Evolutionary conservation across 2,797 vertebrate species (phyloP), one percentile per base, ranked within the genome.

Genomic region (Hemibagrus guttatus): DNA sequence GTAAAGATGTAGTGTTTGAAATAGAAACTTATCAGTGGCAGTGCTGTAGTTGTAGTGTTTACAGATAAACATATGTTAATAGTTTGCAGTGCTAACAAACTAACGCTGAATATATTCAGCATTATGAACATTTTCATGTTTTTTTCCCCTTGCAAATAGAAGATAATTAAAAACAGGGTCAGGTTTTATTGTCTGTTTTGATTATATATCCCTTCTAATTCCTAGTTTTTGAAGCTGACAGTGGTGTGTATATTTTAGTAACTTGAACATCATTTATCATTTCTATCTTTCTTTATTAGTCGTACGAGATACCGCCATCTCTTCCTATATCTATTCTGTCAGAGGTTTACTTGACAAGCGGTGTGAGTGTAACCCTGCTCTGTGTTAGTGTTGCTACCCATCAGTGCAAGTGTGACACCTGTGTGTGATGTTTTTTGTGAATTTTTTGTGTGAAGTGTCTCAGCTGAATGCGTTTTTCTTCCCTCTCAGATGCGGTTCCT

Each of bases 41-140:
- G 46, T 56, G 54, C 69, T 85, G 46, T 84, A 86, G 71, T 17
- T 87, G 86, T 68, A 54, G 28, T 85, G 83, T 81, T 88, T 85
- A 88, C 79, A 46, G 84, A 85, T 84, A 83, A 76, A 35, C 64
- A 5, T 85, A 87, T 72, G 61, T n/a, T 79, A 89, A 86, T 75
- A 59, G 59, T 80, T 85, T 68, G 79, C 79, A 75, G 85, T 88
- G 76, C 83, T 89, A 86, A 88, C 81, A 89, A 86, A 86, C 87
- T 83, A 89, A 85, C 85, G 63, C 87, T 35, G 86, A 72, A 56
- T 86, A 84, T 54, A 84, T 89, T 85, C 78, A 84, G 81, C n/a
- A n/a, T n/a, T n/a, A n/a, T n/a, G n/a, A n/a, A n/a, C n/a, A 81
- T 86, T 86, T 83, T 63, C 68, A 84, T 78, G 46, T 14, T 28